These are phyloP conservation scores for Argyrosomus japonicus DNA, from an alignment of 2,113 vertebrate genomes.

Conservation along the genomic window DNA sequence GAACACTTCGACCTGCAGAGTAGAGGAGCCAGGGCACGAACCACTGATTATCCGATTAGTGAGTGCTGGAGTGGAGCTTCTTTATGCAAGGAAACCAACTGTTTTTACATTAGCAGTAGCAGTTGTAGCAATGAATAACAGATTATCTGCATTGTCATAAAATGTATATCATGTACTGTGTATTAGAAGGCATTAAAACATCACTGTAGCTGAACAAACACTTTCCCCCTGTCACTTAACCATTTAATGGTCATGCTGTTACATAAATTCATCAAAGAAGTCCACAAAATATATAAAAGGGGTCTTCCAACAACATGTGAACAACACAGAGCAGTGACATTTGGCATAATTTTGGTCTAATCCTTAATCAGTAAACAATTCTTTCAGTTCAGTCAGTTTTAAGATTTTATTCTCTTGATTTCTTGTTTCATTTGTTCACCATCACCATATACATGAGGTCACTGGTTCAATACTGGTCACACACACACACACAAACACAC, in stretches of 20 bases:
- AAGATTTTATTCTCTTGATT: not conserved
- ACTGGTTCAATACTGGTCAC: conserved; percentile 1
- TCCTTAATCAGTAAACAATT: not conserved
- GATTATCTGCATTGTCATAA: not conserved
- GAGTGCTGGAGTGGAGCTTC: not conserved
- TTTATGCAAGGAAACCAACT: not conserved
- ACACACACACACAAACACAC: not conserved
- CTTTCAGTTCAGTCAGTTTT: not conserved
- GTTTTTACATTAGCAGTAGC: not conserved
- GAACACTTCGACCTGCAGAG: too few species aligned
- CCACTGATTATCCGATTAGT: too few species aligned
- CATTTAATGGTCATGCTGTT: not conserved
- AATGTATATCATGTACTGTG: not conserved
- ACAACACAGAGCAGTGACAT: not conserved
- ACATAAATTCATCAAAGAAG: not conserved
- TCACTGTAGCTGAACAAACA: not conserved
- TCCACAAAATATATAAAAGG: not conserved
- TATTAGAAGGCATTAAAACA: not conserved
- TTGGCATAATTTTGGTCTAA: not conserved
- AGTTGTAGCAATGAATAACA: not conserved
- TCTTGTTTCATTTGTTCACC: too few species aligned
- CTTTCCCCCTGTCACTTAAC: not conserved
- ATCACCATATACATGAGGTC: not conserved
- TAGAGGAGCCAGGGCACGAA: too few species aligned
- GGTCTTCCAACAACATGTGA: not conserved